Percentiles rank a stretch among this genome's conserved stretches.
Conservation (phyloP, 2,797 vertebrate genomes). For the Euthynnus affinis region DNA sequence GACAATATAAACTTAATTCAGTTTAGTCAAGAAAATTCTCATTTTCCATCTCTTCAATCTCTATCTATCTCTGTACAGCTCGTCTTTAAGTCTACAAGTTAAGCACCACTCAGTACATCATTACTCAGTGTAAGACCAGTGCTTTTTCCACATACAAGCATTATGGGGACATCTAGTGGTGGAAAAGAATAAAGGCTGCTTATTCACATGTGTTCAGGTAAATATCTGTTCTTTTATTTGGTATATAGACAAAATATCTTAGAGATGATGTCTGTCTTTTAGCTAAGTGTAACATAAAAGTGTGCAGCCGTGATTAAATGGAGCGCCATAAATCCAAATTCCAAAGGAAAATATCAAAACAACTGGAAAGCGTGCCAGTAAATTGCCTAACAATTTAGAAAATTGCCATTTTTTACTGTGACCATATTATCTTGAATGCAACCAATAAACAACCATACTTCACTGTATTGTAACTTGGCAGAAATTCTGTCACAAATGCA, state of each 20-base stretch:
- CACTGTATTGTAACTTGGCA: conserved; percentile 50
- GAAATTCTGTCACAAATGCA: conserved; percentile 48
- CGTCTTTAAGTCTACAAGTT: background rate
- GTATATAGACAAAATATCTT: background rate
- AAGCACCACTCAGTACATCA: background rate
- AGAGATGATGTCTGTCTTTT: background rate
- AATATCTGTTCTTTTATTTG: background rate
- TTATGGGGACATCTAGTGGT: conserved; percentile 77
- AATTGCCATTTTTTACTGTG: conserved; percentile 30
- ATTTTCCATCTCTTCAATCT: background rate
- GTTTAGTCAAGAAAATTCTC: background rate
- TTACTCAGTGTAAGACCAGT: background rate
- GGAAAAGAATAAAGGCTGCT: background rate
- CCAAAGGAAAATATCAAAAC: conserved; percentile 40
- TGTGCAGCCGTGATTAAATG: conserved; percentile 28
- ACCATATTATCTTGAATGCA: conserved; percentile 1
- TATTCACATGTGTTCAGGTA: background rate
- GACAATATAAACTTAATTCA: background rate
- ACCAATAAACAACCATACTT: conserved; percentile 46
- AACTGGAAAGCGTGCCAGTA: conserved; percentile 22
- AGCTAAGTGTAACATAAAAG: conserved; percentile 2
- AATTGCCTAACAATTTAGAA: conserved; percentile 24
- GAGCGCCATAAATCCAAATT: conserved; percentile 4
- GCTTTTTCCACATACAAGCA: conserved; percentile 34
- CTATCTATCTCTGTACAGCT: background rate